Base-by-base conservation (phyloP, 2,888 invertebrate species). In the Sialis fuliginosa region DNA sequence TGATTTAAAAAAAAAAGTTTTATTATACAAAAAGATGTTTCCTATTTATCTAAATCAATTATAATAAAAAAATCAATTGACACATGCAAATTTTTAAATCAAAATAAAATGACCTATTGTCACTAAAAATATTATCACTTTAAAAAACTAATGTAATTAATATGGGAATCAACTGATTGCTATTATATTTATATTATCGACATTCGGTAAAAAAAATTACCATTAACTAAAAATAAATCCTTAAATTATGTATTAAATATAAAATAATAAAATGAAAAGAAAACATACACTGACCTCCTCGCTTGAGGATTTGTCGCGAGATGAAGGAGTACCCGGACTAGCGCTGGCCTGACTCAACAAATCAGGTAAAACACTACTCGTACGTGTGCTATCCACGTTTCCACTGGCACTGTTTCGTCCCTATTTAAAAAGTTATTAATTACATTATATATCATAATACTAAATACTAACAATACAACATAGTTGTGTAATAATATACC, bases 331-430 rank as follows among this genome's bases (percentile, higher is more conserved):
- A 54, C 86, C 87, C 51, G 85, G 84, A 62, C 79, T 79, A 39
- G 71, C 69, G 49, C 79, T 79, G 50, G 84, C 84, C 70, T 87
- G 90, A 62, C 92, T 93, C 54, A 96, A 77, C 56, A 96, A 77
- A 71, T 96, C 96, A 47, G 96, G 96, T 55, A 96, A 74, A 48
- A 95, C 95, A 47, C 89, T 89, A 69, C 89, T 90, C 53, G 89
- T 89, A 53, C 91, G 77, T 32, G 90, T 80, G 53, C 85, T 66
- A 49, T 70, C 69, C 49, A 66, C 64, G 49, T 58, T 54, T 51
- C 64, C 64, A 56, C 70, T 63, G 49, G 67, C 69, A 57, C 69
- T 34, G 7, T 42, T 42, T n/a, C 33, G 41, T 39, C 43, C 12
- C 33, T 39, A 48, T 33, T n/a, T 34, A n/a, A 6, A 9, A 34